Conservation (phyloP, 2,113 vertebrate genomes). For the Zingel zingel region DNA sequence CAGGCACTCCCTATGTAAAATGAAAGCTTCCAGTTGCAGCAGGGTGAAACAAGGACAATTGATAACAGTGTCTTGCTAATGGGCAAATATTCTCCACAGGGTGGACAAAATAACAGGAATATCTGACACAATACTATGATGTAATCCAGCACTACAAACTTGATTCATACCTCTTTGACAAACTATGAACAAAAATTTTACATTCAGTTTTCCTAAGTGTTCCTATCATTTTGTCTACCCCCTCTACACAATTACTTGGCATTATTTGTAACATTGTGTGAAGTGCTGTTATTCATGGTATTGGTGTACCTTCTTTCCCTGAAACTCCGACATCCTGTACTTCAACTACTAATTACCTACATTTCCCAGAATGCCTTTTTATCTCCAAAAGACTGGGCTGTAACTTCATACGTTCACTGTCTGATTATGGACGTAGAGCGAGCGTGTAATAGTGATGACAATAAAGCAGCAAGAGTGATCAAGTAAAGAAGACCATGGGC, state of each 20-base stretch:
- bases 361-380: constrained; percentile 7
- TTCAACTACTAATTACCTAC: background rate
- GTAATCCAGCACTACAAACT: background rate
- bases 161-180: background rate
- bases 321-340: background rate
- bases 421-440: background rate
- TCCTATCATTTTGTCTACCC: background rate
- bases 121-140: background rate
- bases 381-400: background rate
- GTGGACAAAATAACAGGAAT: constrained; percentile 9
- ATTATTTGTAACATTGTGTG: no score
- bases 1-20: constrained; percentile 14
- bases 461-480: background rate
- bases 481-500: background rate
- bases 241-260: background rate
- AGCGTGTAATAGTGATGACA: background rate
- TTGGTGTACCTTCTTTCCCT: background rate
- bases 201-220: background rate
- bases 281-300: background rate
- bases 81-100: constrained; percentile 13
- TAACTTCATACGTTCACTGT: background rate
- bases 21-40: constrained; percentile 22
- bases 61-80: constrained; percentile 9
- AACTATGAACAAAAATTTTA: background rate
- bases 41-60: constrained; percentile 17